These are phyloP conservation scores for Rhopilema esculentum DNA, from an alignment of 30 jellyfish, hydroid and myxozoan genomes.

Conservation along the genomic window DNA sequence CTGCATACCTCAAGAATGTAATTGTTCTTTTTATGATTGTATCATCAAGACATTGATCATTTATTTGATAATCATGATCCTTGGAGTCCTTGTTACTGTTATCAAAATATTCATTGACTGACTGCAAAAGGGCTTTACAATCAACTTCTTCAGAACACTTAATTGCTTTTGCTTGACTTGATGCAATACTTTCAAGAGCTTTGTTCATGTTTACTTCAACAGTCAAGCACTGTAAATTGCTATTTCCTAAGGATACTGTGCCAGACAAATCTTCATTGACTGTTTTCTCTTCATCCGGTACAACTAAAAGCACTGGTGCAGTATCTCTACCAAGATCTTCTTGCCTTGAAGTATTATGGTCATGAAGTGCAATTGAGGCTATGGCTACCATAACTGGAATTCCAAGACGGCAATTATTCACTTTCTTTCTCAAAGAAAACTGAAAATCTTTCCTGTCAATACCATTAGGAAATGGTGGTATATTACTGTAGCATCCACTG, in stretches of 20 bases:
- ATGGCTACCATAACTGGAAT: conserved; percentile 92
- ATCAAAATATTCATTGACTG: conserved; percentile 43
- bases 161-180: conserved; percentile 72
- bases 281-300: conserved; percentile 67
- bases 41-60: conserved; percentile 40
- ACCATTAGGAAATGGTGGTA: conserved; percentile 85
- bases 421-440: conserved; percentile 68
- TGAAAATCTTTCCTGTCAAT: conserved; percentile 82
- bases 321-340: conserved; percentile 76
- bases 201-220: conserved; percentile 73
- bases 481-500: conserved; percentile 89
- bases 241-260: conserved; percentile 23
- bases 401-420: conserved; percentile 89
- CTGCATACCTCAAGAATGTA: conserved; percentile 78
- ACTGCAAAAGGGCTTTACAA: conserved; percentile 18
- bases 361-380: conserved; percentile 91
- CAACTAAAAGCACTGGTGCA: conserved; percentile 81
- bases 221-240: conserved; percentile 60
- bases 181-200: conserved; percentile 72
- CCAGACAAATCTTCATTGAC: conserved; percentile 38
- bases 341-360: conserved; percentile 76
- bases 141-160: conserved; percentile 68
- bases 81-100: conserved; percentile 21
- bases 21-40: conserved; percentile 59
- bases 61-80: conserved; percentile 50